These are phyloP conservation scores for Macrobrachium nipponense DNA, from an alignment of 1,140 invertebrate species.

Conservation along the genomic window DNA sequence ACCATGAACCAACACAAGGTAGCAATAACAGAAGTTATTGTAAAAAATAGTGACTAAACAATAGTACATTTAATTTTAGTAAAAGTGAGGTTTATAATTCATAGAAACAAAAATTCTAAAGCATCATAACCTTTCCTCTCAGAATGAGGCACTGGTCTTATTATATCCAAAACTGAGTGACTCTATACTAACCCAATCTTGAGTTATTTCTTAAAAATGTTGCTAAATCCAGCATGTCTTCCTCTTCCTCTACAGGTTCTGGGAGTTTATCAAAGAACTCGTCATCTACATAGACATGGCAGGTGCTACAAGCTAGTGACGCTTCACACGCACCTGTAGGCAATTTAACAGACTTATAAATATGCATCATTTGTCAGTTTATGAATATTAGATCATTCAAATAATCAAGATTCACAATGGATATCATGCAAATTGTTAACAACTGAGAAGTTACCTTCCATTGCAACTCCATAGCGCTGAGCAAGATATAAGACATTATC, in stretches of 20 bases:
- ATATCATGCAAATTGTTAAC: background rate
- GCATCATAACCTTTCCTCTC: no score
- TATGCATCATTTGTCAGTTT: background rate
- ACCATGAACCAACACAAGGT: no score
- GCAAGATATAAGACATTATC: conserved; percentile 96
- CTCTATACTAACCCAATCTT: conserved; percentile 69
- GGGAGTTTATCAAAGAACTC: conserved; percentile 83
- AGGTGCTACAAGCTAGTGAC: conserved; percentile 97
- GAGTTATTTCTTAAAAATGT: conserved; percentile 97
- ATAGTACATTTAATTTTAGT: no score
- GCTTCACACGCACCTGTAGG: conserved; percentile 92
- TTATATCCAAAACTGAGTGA: no score
- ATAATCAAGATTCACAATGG: background rate
- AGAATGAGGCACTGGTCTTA: no score
- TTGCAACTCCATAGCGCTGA: conserved; percentile 90
- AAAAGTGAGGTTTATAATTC: no score
- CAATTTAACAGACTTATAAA: conserved; percentile 26
- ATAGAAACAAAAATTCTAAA: no score
- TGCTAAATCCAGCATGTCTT: conserved; percentile 97
- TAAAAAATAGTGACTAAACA: no score
- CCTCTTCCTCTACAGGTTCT: conserved; percentile 88
- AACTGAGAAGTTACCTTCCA: conserved; percentile 82
- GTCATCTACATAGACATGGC: conserved; percentile 94
- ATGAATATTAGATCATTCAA: background rate
- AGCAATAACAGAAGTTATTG: no score